Evolutionary conservation across 2,797 vertebrate genomes (phyloP), one percentile per base, ranked within the genome.

Genomic region (Labroides dimidiatus): DNA sequence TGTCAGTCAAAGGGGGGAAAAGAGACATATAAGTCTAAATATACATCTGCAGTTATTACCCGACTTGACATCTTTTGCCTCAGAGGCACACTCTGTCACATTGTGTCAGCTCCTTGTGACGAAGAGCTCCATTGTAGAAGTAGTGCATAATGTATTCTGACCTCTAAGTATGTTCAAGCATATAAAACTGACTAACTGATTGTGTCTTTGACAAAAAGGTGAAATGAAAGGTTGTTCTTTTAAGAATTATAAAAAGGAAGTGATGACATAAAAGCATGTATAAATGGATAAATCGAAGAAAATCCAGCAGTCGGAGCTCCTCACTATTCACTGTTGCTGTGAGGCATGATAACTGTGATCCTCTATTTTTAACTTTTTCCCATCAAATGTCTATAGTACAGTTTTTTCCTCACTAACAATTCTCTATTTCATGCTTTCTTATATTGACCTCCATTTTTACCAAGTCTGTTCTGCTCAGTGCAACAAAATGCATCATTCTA

Each of bases 1-100:
- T 84, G 83, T 75, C 77, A 86, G 61, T 80, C 70, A 80, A 70
- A 72, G 24, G 39, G 57, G 48, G 62, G 39, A 12, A 33, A 33
- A 33, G 6, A 65, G 53, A 70, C 57, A 55, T 53, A 27, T 1
- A 60, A n/a, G 60, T 57, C 54, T 64, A 80, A 67, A 75, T 63
- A 76, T 45, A 54, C 53, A 64, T 72, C 37, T 55, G 64, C 60
- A 45, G 42, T 53, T 45, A 65, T 67, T 60, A 62, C 49, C 23
- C 37, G 61, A 66, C 48, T 50, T 72, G 78, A 78, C 72, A 39
- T 64, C 19, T 84, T 58, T 15, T 33, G 44, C 57, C 49, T 84
- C 54, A 20, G 4, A 68, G 75, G 60, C 48, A 43, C 59, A 24
- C 48, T 24, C 63, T 68, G 81, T 84, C 78, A 69, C 56, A 73